Percentiles rank a stretch among this genome's conserved stretches.
These are phyloP conservation scores for Porites australiensis DNA, from an alignment of 64 coral and sea anemone genomes.

Conservation along the genomic window DNA sequence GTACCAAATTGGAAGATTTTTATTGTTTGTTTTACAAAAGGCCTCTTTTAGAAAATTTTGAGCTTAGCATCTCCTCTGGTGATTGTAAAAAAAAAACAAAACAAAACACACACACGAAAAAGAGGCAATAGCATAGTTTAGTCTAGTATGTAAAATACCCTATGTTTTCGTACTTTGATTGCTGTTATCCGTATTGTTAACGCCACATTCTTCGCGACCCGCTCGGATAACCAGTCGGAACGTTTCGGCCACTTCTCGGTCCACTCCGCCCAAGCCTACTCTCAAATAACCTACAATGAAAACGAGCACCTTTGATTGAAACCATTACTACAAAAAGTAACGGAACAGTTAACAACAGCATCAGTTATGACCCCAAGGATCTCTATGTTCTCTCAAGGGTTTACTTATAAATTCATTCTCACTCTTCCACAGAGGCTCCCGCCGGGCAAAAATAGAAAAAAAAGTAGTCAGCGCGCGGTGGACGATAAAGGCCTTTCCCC, in stretches of 20 bases:
- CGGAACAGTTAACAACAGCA: too few species aligned
- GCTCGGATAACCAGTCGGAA: slow-evolving; percentile 77
- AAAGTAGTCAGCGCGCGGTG: too few species aligned
- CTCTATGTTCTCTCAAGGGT: too few species aligned
- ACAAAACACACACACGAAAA: too few species aligned
- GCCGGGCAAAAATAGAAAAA: too few species aligned
- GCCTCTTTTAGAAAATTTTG: not conserved
- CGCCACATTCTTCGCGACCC: slow-evolving; percentile 75
- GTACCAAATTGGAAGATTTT: too few species aligned
- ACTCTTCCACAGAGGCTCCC: too few species aligned
- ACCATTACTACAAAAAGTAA: not conserved
- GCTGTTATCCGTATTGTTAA: slow-evolving; percentile 56
- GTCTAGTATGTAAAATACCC: not conserved
- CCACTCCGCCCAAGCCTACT: slow-evolving; percentile 67
- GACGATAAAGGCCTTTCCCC: too few species aligned
- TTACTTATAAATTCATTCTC: too few species aligned
- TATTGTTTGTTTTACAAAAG: too few species aligned
- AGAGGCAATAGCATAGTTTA: not conserved
- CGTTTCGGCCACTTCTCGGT: slow-evolving; percentile 65
- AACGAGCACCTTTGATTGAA: not conserved
- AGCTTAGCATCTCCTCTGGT: not conserved
- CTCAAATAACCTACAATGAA: slow-evolving; percentile 49
- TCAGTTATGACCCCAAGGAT: too few species aligned
- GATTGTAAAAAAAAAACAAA: too few species aligned
- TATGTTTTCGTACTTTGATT: not conserved